Base-by-base conservation (phyloP, 2,888 invertebrate genomes). In the Ceratothoa steindachneri region DNA sequence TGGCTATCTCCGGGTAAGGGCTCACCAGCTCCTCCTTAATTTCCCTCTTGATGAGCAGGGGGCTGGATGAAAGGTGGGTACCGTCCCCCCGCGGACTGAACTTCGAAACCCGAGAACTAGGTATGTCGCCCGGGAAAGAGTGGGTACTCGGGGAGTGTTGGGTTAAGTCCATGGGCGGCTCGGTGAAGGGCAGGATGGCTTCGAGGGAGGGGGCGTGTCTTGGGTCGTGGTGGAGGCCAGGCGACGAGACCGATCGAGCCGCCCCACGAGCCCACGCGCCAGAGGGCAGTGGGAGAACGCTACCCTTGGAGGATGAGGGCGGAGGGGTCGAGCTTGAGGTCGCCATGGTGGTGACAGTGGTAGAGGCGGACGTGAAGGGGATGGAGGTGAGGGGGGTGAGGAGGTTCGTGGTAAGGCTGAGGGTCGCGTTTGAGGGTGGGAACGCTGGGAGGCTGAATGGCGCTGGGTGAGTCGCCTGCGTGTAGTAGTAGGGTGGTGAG, bases 281-380 rank as follows among this genome's bases (percentile, higher is more conserved):
- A 9, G 41, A 41, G 7, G 41, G 41, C n/a, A n/a, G n/a, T 9
- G 41, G 41, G 5, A 41, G 15, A 41, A 15, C 5, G 41, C 41
- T 41, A 9, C 41, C 41, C 15, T 41, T 41, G 41, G 41, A 5
- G 7, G 41, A 41, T 15, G 41, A 41, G 15, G 41, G 41, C 7
- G 15, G 7, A 9, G 41, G 7, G 5, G 15, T 41, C 7, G 41
- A 15, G 15, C 5, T 15, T 9, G 41, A 41, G 7, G 15, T 15
- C 15, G 15, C 41, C 5, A 5, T 41, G 7, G 41, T 41, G 5
- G 41, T 41, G 41, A 41, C 41, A 52, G 69, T 69, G 29, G 51
- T 69, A 69, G 51, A 12, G 69, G 69, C 41, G 24, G 41, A 69
- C 69, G 41, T 51, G 19, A 51, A 69, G 52, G 69, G 69, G 51